A percentile compares a stretch with the other conserved stretches of the same genome.
Conservation (phyloP, 2,888 invertebrate species). For the Andrena minutula region DNA sequence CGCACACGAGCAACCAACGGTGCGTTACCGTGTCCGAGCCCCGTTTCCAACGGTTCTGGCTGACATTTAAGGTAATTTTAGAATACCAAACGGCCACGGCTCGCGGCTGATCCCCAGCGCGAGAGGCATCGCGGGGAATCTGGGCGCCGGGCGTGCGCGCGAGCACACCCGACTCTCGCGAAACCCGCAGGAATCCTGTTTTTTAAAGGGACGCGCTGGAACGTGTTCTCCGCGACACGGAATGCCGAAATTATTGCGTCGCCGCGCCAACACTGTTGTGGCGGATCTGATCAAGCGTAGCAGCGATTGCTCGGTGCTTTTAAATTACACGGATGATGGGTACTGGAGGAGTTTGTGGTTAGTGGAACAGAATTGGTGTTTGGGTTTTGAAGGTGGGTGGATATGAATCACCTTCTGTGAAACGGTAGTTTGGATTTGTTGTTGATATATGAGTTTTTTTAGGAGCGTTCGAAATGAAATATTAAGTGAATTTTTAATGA, state of each 20-base stretch:
- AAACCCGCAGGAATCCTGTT: conserved; percentile 29
- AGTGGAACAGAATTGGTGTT: too few species aligned
- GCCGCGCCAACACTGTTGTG: conserved; percentile 9
- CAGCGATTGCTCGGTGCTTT: too few species aligned
- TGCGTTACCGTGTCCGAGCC: conserved; percentile 17
- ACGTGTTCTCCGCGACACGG: conserved; percentile 17
- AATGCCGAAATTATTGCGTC: conserved; percentile 31
- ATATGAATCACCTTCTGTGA: too few species aligned
- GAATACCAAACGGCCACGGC: conserved; percentile 22
- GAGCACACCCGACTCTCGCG: neutral
- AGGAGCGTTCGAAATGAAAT: too few species aligned
- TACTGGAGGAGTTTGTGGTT: too few species aligned
- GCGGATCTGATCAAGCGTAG: conserved; percentile 7
- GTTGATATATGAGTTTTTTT: too few species aligned
- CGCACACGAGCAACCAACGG: conserved; percentile 3
- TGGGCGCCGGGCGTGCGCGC: conserved; percentile 28
- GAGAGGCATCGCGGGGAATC: conserved; percentile 21
- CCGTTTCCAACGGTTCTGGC: conserved; percentile 11
- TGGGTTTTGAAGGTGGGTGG: too few species aligned
- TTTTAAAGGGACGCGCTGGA: conserved; percentile 35
- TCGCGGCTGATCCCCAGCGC: neutral
- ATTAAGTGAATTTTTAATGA: too few species aligned
- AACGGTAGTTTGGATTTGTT: too few species aligned
- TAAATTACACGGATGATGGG: too few species aligned
- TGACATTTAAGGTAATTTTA: conserved; percentile 43